Evolutionary conservation across 2,888 invertebrate species (phyloP), one percentile per base, ranked within the genome.

Genomic region (Taenaris catops): DNA sequence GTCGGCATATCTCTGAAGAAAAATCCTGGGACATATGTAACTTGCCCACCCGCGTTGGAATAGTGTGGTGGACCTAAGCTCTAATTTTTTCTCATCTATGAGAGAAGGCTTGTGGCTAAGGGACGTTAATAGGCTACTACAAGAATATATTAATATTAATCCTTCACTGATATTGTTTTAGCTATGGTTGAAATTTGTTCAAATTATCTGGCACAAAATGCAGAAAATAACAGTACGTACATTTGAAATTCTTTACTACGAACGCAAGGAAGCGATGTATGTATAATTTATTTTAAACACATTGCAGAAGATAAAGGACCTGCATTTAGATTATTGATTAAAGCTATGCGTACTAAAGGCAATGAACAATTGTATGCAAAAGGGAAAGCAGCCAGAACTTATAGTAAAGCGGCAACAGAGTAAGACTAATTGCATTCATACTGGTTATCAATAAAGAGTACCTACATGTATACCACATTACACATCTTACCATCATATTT

Each of bases 231-330:
- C 27, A 80, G 83, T 83, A 59, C 63, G 76, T 61, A 27, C 17
- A n/a, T 25, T 16, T 19, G 23, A 14, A 27, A 4, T 28, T 19
- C 12, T 17, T 1, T 17, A 8, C 8, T 20, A 5, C 2, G 4
- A 1, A 17, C 2, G 5, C 4, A 26, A 6, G 5, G 18, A 19
- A 25, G 2, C 20, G 3, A 8, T 19, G n/a, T 2, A 19, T 20
- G 7, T 8, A 8, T 20, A 20, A 20, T 6, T n/a, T 20, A 20
- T 8, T 23, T 23, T 23, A 4, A 4, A 23, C 7, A n/a, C 3
- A 26, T 58, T 53, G 7, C 51, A 81, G 81, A 78, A 63, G 63
- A 74, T 6, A 83, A 83, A 47, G 79, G 80, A 1, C 68, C 70
- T 5, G 73, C 73, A 2, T 79, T 76, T 40, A 55, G 53, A 38